Percentiles rank a stretch among this genome's conserved stretches.
Evolutionary conservation across 2,797 vertebrate species (phyloP).

Genomic region (Varecia variegata): DNA sequence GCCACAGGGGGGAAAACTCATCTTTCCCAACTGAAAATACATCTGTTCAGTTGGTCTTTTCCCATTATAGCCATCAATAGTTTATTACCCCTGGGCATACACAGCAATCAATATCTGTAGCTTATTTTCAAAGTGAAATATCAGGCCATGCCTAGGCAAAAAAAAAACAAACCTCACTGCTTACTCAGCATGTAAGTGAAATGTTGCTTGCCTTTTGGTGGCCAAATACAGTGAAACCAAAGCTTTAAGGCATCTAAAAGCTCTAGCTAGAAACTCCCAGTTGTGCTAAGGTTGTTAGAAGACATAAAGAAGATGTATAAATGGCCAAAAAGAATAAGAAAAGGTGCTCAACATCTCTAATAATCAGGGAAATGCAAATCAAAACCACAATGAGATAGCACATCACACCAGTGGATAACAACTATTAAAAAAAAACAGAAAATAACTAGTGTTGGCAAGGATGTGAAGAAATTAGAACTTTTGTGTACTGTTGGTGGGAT

Average conservation of each 20-base stretch:
- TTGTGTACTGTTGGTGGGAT: neutral
- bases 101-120: constrained; percentile 25
- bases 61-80: constrained; percentile 15
- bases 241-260: neutral
- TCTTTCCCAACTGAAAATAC: constrained; percentile 52
- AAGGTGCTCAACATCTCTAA: neutral
- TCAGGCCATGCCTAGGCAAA: neutral
- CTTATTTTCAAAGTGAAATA: constrained; percentile 55
- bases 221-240: neutral
- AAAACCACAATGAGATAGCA: neutral
- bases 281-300: neutral
- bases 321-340: neutral
- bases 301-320: neutral
- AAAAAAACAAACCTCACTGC: neutral
- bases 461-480: neutral
- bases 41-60: constrained; percentile 24
- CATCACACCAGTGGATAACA: neutral
- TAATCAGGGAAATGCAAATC: neutral
- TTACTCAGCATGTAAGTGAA: neutral
- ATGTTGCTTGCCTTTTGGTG: neutral
- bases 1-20: neutral
- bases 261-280: neutral
- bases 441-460: neutral
- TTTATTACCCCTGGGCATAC: neutral
- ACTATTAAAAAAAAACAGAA: neutral